phyloP scores from a whole-genome alignment of 2,888 invertebrate genomes.

The Hyalella azteca region DNA sequence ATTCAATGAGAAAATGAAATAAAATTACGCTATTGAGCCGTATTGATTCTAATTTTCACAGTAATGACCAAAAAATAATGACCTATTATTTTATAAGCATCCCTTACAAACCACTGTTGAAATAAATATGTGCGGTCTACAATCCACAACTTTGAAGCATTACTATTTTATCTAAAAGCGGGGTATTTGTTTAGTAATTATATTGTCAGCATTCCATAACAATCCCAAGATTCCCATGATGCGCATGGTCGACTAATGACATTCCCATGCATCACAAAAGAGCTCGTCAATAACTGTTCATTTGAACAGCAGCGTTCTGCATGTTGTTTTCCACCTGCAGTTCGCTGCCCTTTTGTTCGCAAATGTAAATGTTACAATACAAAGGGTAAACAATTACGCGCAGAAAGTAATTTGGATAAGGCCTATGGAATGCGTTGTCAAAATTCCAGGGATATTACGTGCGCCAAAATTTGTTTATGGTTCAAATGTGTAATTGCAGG shows the following conservation, averaged over 20 bases:
- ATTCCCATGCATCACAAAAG: not conserved
- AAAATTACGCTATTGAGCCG: too few species aligned
- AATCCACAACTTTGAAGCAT: too few species aligned
- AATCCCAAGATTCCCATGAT: conserved; percentile 11
- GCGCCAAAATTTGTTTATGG: conserved; percentile 2
- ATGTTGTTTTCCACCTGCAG: conserved; percentile 4
- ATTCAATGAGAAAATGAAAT: too few species aligned
- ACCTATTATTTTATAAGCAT: too few species aligned
- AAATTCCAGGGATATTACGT: not conserved
- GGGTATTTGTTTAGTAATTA: too few species aligned
- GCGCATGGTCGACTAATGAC: not conserved
- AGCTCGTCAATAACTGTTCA: not conserved
- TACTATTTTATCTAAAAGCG: too few species aligned
- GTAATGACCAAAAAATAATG: too few species aligned
- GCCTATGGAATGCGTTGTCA: not conserved
- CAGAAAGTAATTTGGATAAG: conserved; percentile 10
- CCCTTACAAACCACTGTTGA: too few species aligned
- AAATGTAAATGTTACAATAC: conserved; percentile 4
- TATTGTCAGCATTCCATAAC: too few species aligned
- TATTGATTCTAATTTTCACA: too few species aligned
- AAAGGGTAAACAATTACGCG: conserved; percentile 30
- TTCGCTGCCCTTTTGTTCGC: not conserved
- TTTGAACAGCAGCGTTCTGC: not conserved
- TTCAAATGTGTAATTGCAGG: conserved; percentile 17
- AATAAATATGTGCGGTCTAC: too few species aligned